These are phyloP conservation scores for Malurus elegans DNA, from an alignment of 2,113 vertebrate genomes.

Conservation along the genomic window DNA sequence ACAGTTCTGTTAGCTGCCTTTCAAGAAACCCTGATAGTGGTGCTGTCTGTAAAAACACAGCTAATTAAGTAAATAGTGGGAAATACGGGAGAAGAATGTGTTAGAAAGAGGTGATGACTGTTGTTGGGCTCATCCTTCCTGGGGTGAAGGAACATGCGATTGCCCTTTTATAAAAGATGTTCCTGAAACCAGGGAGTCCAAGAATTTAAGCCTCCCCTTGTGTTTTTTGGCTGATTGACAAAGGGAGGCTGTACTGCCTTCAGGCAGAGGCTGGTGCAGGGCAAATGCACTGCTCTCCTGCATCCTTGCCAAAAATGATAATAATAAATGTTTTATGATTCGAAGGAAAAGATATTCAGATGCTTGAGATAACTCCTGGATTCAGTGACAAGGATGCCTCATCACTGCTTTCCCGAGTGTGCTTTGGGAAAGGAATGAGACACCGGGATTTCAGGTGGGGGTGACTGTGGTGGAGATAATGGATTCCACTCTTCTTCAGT, in stretches of 20 bases:
- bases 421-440: not conserved
- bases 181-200: constrained; percentile 25
- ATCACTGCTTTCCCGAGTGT: not conserved
- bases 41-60: not conserved
- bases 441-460: rapidly evolving
- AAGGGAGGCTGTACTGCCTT: constrained; percentile 3
- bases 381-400: rapidly evolving
- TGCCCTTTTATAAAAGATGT: constrained; percentile 36
- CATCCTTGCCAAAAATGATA: not conserved
- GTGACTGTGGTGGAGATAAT: not conserved
- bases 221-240: not conserved
- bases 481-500: not conserved
- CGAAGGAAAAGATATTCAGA: not conserved
- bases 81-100: not conserved
- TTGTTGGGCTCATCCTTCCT: constrained; percentile 7
- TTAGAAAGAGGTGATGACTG: not conserved
- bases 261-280: not conserved
- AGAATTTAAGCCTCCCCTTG: constrained; percentile 36
- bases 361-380: not conserved
- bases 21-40: not conserved
- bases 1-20: not conserved
- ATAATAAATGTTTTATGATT: not conserved
- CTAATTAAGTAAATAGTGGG: constrained; percentile 5
- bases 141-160: not conserved
- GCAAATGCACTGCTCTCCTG: not conserved